Conservation (phyloP, 2,797 vertebrate genomes). For the Dipus sagitta region DNA sequence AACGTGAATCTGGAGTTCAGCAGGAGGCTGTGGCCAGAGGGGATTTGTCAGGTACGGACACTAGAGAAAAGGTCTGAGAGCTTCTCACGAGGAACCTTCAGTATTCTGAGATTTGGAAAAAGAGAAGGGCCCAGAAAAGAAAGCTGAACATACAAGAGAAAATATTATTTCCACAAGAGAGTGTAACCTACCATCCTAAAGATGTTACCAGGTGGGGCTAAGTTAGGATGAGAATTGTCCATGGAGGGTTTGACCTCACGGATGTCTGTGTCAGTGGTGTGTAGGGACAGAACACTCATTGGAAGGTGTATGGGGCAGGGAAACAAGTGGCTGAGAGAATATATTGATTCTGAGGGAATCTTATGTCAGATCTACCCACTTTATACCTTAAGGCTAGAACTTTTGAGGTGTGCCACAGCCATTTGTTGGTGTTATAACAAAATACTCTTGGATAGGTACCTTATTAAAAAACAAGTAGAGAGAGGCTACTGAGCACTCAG, state of each 20-base stretch:
- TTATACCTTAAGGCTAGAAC: not conserved
- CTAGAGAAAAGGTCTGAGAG: not conserved
- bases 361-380: not conserved
- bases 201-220: not conserved
- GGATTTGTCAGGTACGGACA: not conserved
- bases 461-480: not conserved
- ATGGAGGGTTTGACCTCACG: not conserved
- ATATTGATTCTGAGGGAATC: not conserved
- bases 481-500: too few species aligned
- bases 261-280: not conserved
- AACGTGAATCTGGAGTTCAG: not conserved
- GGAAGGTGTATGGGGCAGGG: not conserved
- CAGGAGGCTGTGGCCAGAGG: not conserved
- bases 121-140: not conserved
- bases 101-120: too few species aligned
- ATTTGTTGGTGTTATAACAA: not conserved
- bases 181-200: not conserved
- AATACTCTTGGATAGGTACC: not conserved
- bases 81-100: not conserved
- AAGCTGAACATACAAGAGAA: not conserved
- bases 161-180: not conserved
- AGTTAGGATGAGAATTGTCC: not conserved
- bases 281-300: not conserved
- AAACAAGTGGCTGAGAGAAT: not conserved
- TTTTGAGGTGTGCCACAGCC: not conserved